phyloP scores from a whole-genome alignment of 2,113 vertebrate genomes.

The Glaucidium brasilianum region DNA sequence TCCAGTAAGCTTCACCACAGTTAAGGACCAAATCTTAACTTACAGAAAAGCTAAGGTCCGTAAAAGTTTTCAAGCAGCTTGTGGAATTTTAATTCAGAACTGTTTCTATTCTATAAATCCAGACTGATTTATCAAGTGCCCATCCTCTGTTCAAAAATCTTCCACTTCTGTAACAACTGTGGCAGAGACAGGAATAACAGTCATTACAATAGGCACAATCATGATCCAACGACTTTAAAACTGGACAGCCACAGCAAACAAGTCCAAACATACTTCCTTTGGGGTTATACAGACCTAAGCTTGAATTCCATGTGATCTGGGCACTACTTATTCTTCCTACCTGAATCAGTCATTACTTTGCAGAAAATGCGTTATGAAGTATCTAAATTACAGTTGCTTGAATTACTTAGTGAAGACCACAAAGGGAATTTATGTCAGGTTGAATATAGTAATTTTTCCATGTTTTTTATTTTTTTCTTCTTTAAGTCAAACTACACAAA shows the following conservation, averaged over 20 bases:
- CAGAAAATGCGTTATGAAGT: neutral
- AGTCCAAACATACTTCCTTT: neutral
- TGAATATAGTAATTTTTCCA: neutral
- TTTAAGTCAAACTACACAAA: neutral
- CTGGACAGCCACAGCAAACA: neutral
- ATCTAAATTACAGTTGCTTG: neutral
- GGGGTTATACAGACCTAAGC: neutral
- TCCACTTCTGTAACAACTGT: neutral
- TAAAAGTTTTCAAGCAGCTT: neutral
- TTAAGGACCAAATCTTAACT: neutral
- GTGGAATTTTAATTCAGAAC: neutral
- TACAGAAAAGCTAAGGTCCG: neutral
- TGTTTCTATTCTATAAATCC: neutral
- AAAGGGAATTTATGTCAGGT: neutral
- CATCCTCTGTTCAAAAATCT: neutral
- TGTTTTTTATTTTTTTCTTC: accelerated
- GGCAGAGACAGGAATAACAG: neutral
- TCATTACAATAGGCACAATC: neutral
- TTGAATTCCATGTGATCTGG: neutral
- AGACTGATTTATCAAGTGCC: neutral
- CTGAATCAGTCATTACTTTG: neutral
- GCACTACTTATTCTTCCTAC: neutral
- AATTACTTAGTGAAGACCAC: neutral
- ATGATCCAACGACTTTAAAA: neutral
- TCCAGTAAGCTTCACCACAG: neutral